Evolutionary conservation across 2,797 vertebrate genomes (phyloP).

Genomic region (Cottoperca gobio): DNA sequence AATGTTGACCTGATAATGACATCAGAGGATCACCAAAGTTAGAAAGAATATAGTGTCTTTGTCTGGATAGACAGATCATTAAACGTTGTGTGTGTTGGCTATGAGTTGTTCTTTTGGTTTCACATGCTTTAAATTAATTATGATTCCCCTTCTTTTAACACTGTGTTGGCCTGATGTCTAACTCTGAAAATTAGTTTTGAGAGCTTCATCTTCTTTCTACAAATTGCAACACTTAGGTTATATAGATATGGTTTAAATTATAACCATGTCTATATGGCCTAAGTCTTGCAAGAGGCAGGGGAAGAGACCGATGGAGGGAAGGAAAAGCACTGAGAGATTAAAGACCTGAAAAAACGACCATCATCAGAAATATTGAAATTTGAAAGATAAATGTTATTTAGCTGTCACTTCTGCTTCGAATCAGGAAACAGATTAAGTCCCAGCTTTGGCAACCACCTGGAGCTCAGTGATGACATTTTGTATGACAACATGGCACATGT

Average conservation of each 20-base stretch:
- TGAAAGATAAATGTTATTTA: background rate
- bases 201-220: background rate
- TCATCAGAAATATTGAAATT: background rate
- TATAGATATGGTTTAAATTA: too few species aligned
- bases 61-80: too few species aligned
- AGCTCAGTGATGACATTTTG: background rate
- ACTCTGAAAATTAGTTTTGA: background rate
- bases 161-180: background rate
- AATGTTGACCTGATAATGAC: too few species aligned
- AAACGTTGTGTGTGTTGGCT: too few species aligned
- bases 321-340: background rate
- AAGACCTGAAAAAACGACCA: background rate
- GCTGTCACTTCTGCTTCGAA: constrained; percentile 4
- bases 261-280: too few species aligned
- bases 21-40: too few species aligned
- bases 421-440: background rate
- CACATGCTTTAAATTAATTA: too few species aligned
- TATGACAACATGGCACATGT: background rate
- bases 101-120: too few species aligned
- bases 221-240: background rate
- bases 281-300: too few species aligned
- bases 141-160: background rate
- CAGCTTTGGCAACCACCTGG: background rate
- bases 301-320: background rate
- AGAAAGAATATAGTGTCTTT: too few species aligned